Evolutionary conservation across 2,797 vertebrate genomes (phyloP), one percentile per base, ranked within the genome.

Genomic region (Sebastes iracundus): DNA sequence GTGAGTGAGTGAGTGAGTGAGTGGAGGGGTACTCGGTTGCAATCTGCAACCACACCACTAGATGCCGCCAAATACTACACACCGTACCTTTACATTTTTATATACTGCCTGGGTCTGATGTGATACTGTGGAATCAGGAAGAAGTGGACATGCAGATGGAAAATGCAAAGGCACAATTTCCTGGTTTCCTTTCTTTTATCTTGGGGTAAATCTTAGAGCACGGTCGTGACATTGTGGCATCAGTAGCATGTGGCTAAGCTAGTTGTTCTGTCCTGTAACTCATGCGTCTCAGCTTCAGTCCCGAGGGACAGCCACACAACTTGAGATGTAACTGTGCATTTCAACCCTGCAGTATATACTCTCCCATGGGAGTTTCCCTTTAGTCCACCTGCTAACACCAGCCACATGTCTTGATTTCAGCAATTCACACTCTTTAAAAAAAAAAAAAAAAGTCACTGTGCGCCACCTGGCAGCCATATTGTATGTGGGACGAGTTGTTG

Each of bases 401-500:
- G 8, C 16, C 22, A 11, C 38, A 33, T 38, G 22, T 75, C 67
- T 77, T 60, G 4, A n/a, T 70, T 23, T 23, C 20, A 67, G 23
- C 67, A 52, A 25, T 59, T 46, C 42, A 20, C 18, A 49, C 28
- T 27, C 16, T 42, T 33, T 16, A 0, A 0, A 14, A 27, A 22
- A 69, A 77, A 38, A 32, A 38, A 42, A 42, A 16, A 38, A 38
- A 14, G 13, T 22, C 42, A 25, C 58, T 52, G 27, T 33, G 64
- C 72, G 70, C 77, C 58, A 72, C 42, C 23, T 52, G 20, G 1
- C 46, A 52, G 49, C 49, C 9, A n/a, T 52, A 52, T n/a, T 52
- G 49, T 52, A 52, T 6, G 32, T 63, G 62, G 27, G 49, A 78
- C 56, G 76, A 68, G 55, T 73, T 77, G 72, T 83, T 78, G 72